These are phyloP conservation scores for Cirrhinus molitorella DNA, from an alignment of 2,797 vertebrate species.

Conservation along the genomic window DNA sequence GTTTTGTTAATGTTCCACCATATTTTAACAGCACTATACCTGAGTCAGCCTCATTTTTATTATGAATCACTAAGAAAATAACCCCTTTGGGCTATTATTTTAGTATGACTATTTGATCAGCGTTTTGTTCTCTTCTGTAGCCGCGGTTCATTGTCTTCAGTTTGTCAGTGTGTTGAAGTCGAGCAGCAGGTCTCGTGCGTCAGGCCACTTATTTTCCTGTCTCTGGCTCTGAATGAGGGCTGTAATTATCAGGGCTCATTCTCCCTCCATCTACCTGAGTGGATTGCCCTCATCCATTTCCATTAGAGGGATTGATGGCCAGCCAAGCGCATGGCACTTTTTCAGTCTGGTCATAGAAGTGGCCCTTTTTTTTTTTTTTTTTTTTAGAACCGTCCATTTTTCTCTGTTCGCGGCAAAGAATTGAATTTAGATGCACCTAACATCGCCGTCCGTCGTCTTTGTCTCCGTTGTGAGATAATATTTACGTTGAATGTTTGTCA, in stretches of 20 bases:
- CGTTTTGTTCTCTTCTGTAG: not conserved
- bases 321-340: conserved; percentile 4
- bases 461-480: not conserved
- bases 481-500: not conserved
- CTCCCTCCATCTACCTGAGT: conserved; percentile 47
- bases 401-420: not conserved
- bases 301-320: conserved; percentile 45
- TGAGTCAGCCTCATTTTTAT: not conserved
- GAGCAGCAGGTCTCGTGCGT: conserved; percentile 15
- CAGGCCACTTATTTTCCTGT: conserved; percentile 19
- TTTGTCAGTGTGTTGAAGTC: not conserved
- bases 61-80: conserved; percentile 13
- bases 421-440: not conserved
- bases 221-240: conserved; percentile 26
- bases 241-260: conserved; percentile 50
- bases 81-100: not conserved
- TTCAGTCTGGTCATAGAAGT: conserved; percentile 14
- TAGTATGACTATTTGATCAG: not conserved
- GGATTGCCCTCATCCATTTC: conserved; percentile 49
- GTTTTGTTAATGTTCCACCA: not conserved
- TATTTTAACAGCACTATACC: not conserved
- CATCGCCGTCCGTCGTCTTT: not conserved
- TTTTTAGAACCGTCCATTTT: not conserved
- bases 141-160: not conserved
- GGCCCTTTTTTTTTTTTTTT: not conserved